A percentile compares a stretch with the other conserved stretches of the same genome.
phyloP scores from a whole-genome alignment of 2,113 vertebrate genomes.

The Shinisaurus crocodilurus region DNA sequence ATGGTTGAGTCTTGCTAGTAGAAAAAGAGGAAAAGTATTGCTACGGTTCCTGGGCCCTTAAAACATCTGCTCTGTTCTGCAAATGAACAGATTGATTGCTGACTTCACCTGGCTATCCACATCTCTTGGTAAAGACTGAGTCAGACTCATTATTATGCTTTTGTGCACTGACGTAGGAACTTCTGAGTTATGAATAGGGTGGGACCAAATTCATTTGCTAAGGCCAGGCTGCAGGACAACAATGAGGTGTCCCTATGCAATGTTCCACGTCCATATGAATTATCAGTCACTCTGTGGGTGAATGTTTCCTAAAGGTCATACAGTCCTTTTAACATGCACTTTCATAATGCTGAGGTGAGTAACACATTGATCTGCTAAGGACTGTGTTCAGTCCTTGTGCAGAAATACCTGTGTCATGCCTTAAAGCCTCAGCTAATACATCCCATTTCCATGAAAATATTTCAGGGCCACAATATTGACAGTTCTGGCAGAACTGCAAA shows the following conservation, averaged over 20 bases:
- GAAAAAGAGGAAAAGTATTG: neutral
- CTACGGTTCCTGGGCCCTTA: neutral
- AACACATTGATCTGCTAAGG: neutral
- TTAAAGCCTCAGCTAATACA: neutral
- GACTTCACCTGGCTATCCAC: slow-evolving; percentile 6
- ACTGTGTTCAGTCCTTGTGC: neutral
- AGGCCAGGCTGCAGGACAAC: neutral
- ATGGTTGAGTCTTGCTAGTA: neutral
- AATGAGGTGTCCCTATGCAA: neutral
- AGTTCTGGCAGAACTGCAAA: neutral
- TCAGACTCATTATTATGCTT: neutral
- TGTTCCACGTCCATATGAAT: neutral
- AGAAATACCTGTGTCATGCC: neutral
- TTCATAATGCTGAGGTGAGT: neutral
- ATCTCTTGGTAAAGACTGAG: slow-evolving; percentile 16
- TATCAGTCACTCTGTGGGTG: neutral
- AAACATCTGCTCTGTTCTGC: slow-evolving; percentile 31
- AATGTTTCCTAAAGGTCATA: neutral
- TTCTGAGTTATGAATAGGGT: neutral
- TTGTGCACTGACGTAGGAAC: neutral
- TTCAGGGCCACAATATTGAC: neutral
- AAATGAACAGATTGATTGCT: slow-evolving; percentile 18
- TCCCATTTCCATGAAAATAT: neutral
- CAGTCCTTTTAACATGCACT: neutral
- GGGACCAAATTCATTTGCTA: neutral